Evolutionary conservation across 2,113 vertebrate species (phyloP).

Genomic region (Pavo muticus): DNA sequence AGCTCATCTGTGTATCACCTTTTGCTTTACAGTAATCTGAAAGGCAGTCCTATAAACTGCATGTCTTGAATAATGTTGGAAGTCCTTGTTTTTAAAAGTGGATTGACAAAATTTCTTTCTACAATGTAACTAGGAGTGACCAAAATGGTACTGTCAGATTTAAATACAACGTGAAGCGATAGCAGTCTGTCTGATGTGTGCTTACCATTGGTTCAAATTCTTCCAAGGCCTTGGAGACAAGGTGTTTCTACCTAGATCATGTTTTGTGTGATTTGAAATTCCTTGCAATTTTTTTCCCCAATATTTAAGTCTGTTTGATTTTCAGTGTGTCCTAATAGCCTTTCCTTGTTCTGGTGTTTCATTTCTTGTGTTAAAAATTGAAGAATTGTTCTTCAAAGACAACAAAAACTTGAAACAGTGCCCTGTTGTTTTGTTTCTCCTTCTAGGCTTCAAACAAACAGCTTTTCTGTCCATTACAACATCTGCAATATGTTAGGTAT

Average conservation of each 20-base stretch:
- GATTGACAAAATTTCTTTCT: neutral
- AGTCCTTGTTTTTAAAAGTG: neutral
- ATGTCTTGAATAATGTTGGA: neutral
- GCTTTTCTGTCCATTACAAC: neutral
- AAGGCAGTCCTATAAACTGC: neutral
- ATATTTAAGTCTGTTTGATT: neutral
- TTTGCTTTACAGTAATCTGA: neutral
- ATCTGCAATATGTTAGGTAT: neutral
- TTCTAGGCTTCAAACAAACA: neutral
- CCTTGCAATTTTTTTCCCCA: neutral
- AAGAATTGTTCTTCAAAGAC: neutral
- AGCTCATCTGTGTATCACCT: neutral
- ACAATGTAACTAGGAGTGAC: neutral
- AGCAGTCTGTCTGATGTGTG: neutral
- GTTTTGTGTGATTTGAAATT: neutral
- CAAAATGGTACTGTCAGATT: neutral
- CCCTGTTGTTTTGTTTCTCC: neutral
- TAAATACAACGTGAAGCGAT: neutral
- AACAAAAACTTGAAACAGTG: neutral
- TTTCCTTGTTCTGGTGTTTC: neutral
- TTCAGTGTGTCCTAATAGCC: neutral
- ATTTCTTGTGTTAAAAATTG: neutral
- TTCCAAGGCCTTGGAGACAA: neutral
- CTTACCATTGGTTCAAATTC: neutral
- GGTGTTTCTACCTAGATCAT: neutral